phyloP scores from a whole-genome alignment of 2,113 vertebrate species.

The Hystrix cristata region DNA sequence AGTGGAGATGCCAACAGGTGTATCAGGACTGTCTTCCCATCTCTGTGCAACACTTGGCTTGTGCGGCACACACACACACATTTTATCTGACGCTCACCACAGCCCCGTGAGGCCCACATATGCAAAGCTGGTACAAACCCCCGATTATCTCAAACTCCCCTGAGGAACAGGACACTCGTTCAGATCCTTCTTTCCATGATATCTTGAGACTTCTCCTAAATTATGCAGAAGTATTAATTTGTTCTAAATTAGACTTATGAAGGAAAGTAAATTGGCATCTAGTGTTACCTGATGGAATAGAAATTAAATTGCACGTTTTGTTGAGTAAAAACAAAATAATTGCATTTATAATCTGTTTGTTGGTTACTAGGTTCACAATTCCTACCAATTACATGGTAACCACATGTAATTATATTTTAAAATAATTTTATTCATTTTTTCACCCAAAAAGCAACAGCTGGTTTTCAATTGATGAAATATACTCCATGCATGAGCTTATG shows the following conservation, averaged over 20 bases:
- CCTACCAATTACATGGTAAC: neutral
- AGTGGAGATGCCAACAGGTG: neutral
- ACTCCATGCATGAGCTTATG: neutral
- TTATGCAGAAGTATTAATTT: neutral
- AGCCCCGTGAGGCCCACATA: accelerated
- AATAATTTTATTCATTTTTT: conserved; percentile 58
- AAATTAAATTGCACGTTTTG: neutral
- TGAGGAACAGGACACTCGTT: neutral
- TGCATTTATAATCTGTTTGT: conserved; percentile 44
- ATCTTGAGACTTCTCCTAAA: neutral
- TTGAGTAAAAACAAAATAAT: conserved; percentile 51
- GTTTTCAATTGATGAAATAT: conserved; percentile 63
- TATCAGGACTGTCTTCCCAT: accelerated
- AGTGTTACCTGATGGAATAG: neutral
- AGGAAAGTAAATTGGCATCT: neutral
- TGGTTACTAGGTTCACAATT: neutral
- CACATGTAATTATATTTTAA: conserved; percentile 55
- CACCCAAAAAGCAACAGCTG: neutral
- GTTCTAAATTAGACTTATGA: neutral
- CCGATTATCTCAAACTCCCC: neutral
- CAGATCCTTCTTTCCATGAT: neutral
- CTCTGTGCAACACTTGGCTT: too few species aligned
- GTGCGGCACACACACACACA: neutral
- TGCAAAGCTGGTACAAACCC: neutral
- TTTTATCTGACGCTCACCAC: too few species aligned